Percentiles rank a stretch among this genome's conserved stretches.
phyloP scores from a whole-genome alignment of 1,140 invertebrate species.

The Drosophila aff. region DNA sequence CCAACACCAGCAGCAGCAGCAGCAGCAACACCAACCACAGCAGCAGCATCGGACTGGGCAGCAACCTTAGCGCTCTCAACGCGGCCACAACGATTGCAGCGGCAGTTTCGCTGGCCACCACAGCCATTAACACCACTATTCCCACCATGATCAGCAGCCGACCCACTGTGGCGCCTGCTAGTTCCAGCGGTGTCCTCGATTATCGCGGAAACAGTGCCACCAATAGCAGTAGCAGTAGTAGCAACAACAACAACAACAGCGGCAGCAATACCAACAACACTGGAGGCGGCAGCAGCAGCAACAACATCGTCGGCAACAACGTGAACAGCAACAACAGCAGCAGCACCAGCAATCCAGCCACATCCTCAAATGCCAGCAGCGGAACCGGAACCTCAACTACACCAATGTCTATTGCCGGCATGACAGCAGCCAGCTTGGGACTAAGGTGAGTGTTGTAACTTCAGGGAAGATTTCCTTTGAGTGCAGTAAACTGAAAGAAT shows the following conservation, averaged over 20 bases:
- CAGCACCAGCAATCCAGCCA: constrained; percentile 12
- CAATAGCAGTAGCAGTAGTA: constrained; percentile 29
- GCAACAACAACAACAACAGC: constrained; percentile 22
- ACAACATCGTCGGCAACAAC: constrained; percentile 9
- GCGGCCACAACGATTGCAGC: constrained; percentile 72
- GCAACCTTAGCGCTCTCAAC: constrained; percentile 46
- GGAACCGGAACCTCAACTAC: constrained; percentile 27
- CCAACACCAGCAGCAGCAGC: constrained; percentile 53
- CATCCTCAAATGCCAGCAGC: constrained; percentile 31
- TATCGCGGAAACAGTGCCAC: constrained; percentile 41
- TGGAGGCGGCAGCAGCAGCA: constrained; percentile 4
- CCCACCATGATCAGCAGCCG: constrained; percentile 68
- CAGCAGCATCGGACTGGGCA: constrained; percentile 41
- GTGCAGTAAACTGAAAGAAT: too few species aligned
- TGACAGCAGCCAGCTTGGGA: constrained; percentile 42
- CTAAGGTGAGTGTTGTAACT: constrained; percentile 48
- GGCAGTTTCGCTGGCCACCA: constrained; percentile 70
- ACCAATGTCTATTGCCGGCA: constrained; percentile 37
- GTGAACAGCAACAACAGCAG: constrained; percentile 18
- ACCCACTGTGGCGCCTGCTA: constrained; percentile 51
- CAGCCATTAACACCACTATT: constrained; percentile 75
- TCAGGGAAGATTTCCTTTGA: not conserved
- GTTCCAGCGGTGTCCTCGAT: constrained; percentile 60
- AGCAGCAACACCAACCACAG: constrained; percentile 44
- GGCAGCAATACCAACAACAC: constrained; percentile 18